These are phyloP conservation scores for Pinctada fucata DNA, from an alignment of 2,888 invertebrate genomes.

Conservation along the genomic window DNA sequence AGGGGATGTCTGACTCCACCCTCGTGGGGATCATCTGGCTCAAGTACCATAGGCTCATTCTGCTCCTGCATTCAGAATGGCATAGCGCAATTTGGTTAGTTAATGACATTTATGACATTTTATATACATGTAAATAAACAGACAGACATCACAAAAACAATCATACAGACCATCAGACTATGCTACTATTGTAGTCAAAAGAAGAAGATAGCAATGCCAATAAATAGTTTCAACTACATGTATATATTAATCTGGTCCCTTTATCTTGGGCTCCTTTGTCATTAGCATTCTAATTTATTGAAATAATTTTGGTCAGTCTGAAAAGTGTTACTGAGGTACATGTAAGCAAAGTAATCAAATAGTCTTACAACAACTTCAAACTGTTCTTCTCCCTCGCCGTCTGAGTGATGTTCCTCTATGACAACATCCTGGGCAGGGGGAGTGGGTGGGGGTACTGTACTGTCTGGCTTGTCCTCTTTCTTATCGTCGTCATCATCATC, in stretches of 20 bases:
- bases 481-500: constrained; percentile 71
- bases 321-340: not conserved
- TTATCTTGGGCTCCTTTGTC: too few relatives aligned
- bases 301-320: too few relatives aligned
- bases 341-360: not conserved
- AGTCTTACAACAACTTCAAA: constrained; percentile 69
- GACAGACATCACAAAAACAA: too few relatives aligned
- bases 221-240: too few relatives aligned
- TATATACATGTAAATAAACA: too few relatives aligned
- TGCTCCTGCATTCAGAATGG: constrained; percentile 62
- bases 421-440: constrained; percentile 48
- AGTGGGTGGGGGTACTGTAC: constrained; percentile 37
- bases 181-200: too few relatives aligned
- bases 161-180: too few relatives aligned
- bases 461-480: constrained; percentile 58
- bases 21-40: constrained; percentile 55
- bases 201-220: too few relatives aligned
- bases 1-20: constrained; percentile 65
- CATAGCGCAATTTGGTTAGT: too few relatives aligned
- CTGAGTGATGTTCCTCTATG: constrained; percentile 56
- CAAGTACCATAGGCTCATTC: constrained; percentile 67
- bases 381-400: constrained; percentile 59
- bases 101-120: too few relatives aligned
- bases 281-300: too few relatives aligned
- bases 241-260: too few relatives aligned